phyloP scores from a whole-genome alignment of 2,888 invertebrate genomes.

The Therioaphis trifolii region DNA sequence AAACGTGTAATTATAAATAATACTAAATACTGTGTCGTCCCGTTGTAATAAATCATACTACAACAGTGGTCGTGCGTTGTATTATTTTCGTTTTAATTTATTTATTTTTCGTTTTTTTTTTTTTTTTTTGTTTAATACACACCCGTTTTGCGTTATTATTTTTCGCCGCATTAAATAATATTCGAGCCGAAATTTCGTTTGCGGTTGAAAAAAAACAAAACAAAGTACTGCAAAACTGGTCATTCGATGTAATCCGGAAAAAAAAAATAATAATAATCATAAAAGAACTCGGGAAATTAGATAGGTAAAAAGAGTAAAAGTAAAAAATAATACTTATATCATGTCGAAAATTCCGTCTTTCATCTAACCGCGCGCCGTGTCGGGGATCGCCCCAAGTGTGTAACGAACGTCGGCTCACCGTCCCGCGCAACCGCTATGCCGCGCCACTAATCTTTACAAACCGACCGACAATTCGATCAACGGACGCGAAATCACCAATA shows the following conservation, averaged over 20 bases:
- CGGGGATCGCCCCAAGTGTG: too few relatives aligned
- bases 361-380: too few relatives aligned
- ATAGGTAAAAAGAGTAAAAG: conserved; percentile 21
- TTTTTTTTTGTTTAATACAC: background rate
- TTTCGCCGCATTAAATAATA: background rate
- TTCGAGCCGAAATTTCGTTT: background rate
- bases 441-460: too few relatives aligned
- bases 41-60: conserved; percentile 19
- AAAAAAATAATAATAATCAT: too few relatives aligned
- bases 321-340: conserved; percentile 21
- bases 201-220: background rate
- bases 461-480: too few relatives aligned
- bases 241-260: background rate
- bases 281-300: too few relatives aligned
- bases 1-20: conserved; percentile 19
- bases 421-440: too few relatives aligned
- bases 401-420: too few relatives aligned
- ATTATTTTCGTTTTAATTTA: background rate
- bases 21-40: background rate
- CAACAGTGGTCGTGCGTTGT: background rate
- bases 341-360: conserved; percentile 3
- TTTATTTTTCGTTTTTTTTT: conserved; percentile 7
- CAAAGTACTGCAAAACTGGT: background rate
- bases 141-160: too few relatives aligned
- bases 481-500: too few relatives aligned